These are phyloP conservation scores for Phrynosoma platyrhinos DNA, from an alignment of 2,113 vertebrate species.

Conservation along the genomic window DNA sequence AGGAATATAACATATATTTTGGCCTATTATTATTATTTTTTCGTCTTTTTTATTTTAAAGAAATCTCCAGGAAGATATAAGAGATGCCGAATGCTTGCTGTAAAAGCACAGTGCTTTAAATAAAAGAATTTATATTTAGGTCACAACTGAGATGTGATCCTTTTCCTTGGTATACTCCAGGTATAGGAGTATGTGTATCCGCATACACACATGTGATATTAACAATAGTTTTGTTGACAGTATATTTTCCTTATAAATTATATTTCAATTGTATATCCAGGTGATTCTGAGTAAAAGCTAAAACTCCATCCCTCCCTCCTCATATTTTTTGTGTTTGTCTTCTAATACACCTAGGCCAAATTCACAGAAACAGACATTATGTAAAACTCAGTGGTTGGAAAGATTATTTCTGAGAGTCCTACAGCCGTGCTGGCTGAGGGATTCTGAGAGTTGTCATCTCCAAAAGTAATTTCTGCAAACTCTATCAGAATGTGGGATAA, in stretches of 20 bases:
- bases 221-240: slow-evolving; percentile 46
- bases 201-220: slow-evolving; percentile 15
- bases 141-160: too few relatives aligned
- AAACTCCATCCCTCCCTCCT: not conserved
- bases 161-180: too few relatives aligned
- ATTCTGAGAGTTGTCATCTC: too few relatives aligned
- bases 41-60: not conserved
- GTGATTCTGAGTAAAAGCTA: too few relatives aligned
- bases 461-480: too few relatives aligned
- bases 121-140: slow-evolving; percentile 46
- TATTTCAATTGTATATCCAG: slow-evolving; percentile 31
- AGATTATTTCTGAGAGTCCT: too few relatives aligned
- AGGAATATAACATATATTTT: slow-evolving; percentile 34
- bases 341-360: not conserved
- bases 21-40: slow-evolving; percentile 25
- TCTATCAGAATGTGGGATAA: not conserved
- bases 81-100: slow-evolving; percentile 20
- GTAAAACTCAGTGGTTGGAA: too few relatives aligned
- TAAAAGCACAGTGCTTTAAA: slow-evolving; percentile 47
- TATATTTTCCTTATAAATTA: slow-evolving; percentile 45
- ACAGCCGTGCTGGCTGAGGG: too few relatives aligned
- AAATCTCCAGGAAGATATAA: not conserved
- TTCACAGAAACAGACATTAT: not conserved
- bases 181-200: too few relatives aligned
- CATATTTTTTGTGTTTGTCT: not conserved